A percentile compares a stretch with the other conserved stretches of the same genome.
Evolutionary conservation across 2,113 vertebrate species (phyloP).

Genomic region (Microtus richardsoni): DNA sequence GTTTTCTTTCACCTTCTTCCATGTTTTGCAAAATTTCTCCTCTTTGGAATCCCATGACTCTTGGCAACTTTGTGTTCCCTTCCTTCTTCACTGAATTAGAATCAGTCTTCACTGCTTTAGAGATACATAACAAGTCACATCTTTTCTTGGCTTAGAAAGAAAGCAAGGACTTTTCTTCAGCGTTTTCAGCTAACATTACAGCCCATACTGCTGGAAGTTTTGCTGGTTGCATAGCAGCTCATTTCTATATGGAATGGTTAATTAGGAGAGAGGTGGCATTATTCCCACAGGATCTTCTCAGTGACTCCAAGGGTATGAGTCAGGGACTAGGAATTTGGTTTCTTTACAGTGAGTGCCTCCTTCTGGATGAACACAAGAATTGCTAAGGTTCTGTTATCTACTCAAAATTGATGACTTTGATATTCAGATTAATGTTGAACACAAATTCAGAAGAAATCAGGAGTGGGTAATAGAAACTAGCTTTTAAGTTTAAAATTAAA

Average conservation of each 20-base stretch:
- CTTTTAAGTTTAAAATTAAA: background rate
- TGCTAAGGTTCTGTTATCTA: background rate
- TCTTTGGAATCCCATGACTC: background rate
- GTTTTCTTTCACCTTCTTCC: background rate
- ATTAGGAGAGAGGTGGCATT: slow-evolving; percentile 23
- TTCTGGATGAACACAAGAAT: background rate
- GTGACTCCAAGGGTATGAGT: background rate
- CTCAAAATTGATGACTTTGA: background rate
- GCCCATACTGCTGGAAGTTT: background rate
- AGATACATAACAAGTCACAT: background rate
- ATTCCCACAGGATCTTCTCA: background rate
- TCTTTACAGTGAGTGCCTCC: slow-evolving; percentile 20
- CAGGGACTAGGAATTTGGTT: background rate
- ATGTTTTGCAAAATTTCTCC: background rate
- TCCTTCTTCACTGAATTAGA: background rate
- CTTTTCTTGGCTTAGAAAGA: background rate
- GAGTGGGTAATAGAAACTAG: background rate
- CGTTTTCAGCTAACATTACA: background rate
- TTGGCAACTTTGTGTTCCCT: background rate
- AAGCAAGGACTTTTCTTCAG: background rate
- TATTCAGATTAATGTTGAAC: background rate
- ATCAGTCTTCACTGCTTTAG: background rate
- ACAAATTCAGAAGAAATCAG: background rate
- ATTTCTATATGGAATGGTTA: slow-evolving; percentile 26
- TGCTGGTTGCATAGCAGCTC: background rate